Base-by-base conservation (phyloP, 1,140 invertebrate species). In the Cydia strobilella region DNA sequence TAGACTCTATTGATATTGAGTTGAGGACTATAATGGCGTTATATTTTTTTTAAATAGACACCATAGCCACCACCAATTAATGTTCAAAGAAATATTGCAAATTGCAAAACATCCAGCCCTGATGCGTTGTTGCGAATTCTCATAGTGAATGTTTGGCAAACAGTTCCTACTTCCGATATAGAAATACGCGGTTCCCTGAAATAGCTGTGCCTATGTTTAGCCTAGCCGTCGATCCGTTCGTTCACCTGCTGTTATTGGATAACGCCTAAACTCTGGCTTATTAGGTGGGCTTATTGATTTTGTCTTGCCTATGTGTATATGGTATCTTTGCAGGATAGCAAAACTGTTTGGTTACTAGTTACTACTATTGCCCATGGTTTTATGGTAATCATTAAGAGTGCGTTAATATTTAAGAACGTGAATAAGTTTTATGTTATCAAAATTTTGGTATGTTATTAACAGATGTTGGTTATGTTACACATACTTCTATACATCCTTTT, bases 151-250 rank as follows among this genome's bases (percentile, higher is more conserved):
- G 54, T 59, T 23, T 59, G 54, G 54, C 54, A 23, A 20, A 23
- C 54, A 59, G 54, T 59, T 59, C 54, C 54, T 59, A 59, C 54
- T 59, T 59, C 54, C 54, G 54, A 59, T 59, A 20, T 59, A 59
- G 54, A n/a, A 59, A 59, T 59, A 59, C 54, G n/a, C 51, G 48
- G 48, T 51, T 51, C 20, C 54, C 20, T 23, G 54, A 23, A 54
- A 59, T 59, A 59, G 54, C 54, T 12, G 15, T 6, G 54, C 48
- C 48, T 59, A 59, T 18, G 18, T 59, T 23, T 59, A 59, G 51
- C 45, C 45, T 48, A 15, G 48, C 48, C 3, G 42, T 15, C 48
- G 48, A 51, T 20, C 54, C 54, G 54, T 59, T 59, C 54, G 54
- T 59, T 59, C 54, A 59, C 54, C 54, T 59, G 54, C 54, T 51